Percentiles rank a stretch among this genome's conserved stretches.
These are phyloP conservation scores for Eupithecia tripunctaria DNA, from an alignment of 2,888 invertebrate genomes.

Conservation along the genomic window DNA sequence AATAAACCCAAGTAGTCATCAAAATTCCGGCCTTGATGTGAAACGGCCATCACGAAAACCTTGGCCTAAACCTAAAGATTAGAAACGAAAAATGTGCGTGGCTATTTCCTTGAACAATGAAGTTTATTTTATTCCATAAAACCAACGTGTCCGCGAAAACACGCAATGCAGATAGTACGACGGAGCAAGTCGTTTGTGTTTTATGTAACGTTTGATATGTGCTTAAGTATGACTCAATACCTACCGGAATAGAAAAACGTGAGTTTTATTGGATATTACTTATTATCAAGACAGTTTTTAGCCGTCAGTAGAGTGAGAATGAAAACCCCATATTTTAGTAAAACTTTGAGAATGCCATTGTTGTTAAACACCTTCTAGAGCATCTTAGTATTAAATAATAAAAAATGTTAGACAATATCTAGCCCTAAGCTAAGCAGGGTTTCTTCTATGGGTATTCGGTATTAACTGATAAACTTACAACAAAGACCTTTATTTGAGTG, in stretches of 20 bases:
- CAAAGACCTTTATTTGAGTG: too few species aligned
- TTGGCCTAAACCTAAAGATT: slow-evolving; percentile 32
- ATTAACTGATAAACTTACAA: too few species aligned
- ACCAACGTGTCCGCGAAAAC: slow-evolving; percentile 22
- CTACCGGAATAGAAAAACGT: background rate
- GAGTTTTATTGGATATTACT: background rate
- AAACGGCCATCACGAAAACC: slow-evolving; percentile 23
- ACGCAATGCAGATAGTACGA: slow-evolving; percentile 39
- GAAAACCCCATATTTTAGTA: too few species aligned
- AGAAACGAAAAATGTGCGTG: slow-evolving; percentile 30
- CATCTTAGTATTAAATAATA: too few species aligned
- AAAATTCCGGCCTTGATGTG: slow-evolving; percentile 32
- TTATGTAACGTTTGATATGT: slow-evolving; percentile 16
- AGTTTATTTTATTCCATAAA: slow-evolving; percentile 35
- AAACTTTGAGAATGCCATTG: too few species aligned
- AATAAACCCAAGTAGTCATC: slow-evolving; percentile 1
- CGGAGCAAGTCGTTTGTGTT: slow-evolving; percentile 2
- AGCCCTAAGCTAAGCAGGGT: too few species aligned
- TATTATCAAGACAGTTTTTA: background rate
- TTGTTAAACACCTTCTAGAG: too few species aligned
- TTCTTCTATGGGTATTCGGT: too few species aligned
- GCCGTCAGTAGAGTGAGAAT: too few species aligned
- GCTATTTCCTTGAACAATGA: slow-evolving; percentile 30
- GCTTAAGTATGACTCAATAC: slow-evolving; percentile 1
- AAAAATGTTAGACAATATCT: too few species aligned